Evolutionary conservation across 2,797 vertebrate genomes (phyloP), one percentile per base, ranked within the genome.

Genomic region (Alectoris magna): DNA sequence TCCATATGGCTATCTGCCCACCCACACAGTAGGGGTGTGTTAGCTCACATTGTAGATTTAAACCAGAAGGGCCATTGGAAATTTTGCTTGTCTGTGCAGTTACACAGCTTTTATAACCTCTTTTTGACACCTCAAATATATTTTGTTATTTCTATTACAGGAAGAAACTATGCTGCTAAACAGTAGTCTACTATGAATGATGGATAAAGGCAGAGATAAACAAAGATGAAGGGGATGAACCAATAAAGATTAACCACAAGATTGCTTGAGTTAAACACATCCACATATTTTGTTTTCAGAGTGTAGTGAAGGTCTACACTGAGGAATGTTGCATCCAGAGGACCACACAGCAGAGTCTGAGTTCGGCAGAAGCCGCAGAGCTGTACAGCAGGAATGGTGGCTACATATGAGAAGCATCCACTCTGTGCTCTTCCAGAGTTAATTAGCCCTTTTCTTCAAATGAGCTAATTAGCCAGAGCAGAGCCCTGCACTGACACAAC

Each of bases 391-490:
- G 85, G 46, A 86, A 60, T 5, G 75, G 73, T 24, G 73, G 67
- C 87, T 90, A 68, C 34, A 15, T 41, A 14, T 29, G 60, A 92
- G 89, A 88, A 86, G 60, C 67, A 87, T 76, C 21, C 2, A 0
- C 36, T 90, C 1, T 1, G 71, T 93, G 31, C 27, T 93, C 11
- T 77, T 92, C 59, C 70, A 93, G 70, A 86, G 55, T 88, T 94
- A 95, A 95, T 94, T 92, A 94, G 76, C 77, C 83, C 53, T 91
- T 93, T 90, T 76, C 60, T 92, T 91, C 90, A 90, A 94, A 91
- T 91, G 80, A 94, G 48, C 48, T 96, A 93, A 96, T 96, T 94
- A 96, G 85, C 70, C 56, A 21, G 63, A 90, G 95, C 83, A 76
- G 63, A 93, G 78, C 63, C 79, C 51, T 86, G 80, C 70, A 88